Percentiles rank a stretch among this genome's conserved stretches.
Evolutionary conservation across 2,888 invertebrate genomes (phyloP).

Genomic region (Mantis religiosa): DNA sequence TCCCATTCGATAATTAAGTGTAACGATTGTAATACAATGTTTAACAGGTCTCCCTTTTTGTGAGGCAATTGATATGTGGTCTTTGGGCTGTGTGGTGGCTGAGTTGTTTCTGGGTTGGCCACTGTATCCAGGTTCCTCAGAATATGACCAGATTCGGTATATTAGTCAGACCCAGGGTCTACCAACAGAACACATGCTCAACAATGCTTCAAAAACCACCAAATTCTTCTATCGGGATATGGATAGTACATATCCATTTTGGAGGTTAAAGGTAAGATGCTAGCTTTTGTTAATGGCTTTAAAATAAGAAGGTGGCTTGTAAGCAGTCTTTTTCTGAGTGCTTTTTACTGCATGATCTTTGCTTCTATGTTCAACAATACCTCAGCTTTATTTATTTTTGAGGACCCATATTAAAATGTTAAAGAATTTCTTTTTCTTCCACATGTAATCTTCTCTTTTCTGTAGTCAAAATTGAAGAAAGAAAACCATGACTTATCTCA

Average conservation of each 20-base stretch:
- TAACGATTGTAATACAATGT: not conserved
- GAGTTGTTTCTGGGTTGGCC: constrained; percentile 99
- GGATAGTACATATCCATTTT: constrained; percentile 68
- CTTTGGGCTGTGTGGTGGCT: constrained; percentile 97
- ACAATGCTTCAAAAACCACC: constrained; percentile 94
- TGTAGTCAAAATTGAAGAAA: no score
- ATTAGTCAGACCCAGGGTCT: constrained; percentile 96
- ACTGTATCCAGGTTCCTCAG: constrained; percentile 96
- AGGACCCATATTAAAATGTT: no score
- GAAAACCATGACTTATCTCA: not conserved
- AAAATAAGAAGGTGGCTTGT: no score
- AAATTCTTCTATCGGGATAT: constrained; percentile 97
- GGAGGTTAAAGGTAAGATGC: constrained; percentile 52
- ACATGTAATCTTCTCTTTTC: no score
- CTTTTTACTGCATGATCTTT: no score
- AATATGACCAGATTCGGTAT: constrained; percentile 97
- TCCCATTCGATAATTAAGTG: no score
- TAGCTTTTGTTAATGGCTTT: no score
- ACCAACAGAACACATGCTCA: constrained; percentile 97
- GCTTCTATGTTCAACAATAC: no score
- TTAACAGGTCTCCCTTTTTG: constrained; percentile 85
- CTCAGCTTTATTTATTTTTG: no score
- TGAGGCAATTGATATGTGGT: constrained; percentile 99
- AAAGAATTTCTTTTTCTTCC: no score
- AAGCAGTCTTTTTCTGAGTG: no score